Evolutionary conservation across 2,113 vertebrate genomes (phyloP), one percentile per base, ranked within the genome.

Genomic region (Epinephelus fuscoguttatus): DNA sequence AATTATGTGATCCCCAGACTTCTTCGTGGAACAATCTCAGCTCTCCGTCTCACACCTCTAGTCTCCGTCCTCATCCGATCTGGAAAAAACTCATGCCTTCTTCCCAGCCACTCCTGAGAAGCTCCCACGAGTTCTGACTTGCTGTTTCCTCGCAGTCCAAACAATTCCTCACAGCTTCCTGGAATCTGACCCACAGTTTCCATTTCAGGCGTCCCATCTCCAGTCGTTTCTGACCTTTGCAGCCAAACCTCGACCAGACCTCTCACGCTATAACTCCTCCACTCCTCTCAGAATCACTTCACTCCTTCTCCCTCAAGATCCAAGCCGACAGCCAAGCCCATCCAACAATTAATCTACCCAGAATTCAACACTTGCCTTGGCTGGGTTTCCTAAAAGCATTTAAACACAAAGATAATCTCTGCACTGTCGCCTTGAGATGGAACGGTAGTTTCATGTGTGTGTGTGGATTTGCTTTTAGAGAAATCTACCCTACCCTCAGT

Each of bases 181-280:
- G 49, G 84, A 90, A 75, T 59, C 55, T 60, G 81, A 89, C 82
- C 88, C 78, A 50, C 13, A 79, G 55, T 91, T 92, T 90, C 89
- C 87, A 81, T 80, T 67, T 37, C 68, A 77, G 47, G 9, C 21
- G 3, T 62, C 87, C 61, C 67, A 64, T 89, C 67, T 73, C 64
- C 69, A 62, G 9, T 60, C 68, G 71, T 59, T n/a, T 62, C 63
- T 80, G 81, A 87, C 78, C 80, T 90, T 78, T 75, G 21, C 66
- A 70, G 84, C 64, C 68, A 84, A 80, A 75, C 23, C 56, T 62
- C 47, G 52, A 71, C 61, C 69, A 78, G 71, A 49, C 17, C 27
- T 84, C 53, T 81, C 77, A 75, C 40, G 23, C 76, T 81, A 37
- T 6, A 19, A 81, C 86, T 87, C 80, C 70, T 25, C 50, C 78